Conservation (phyloP, 2,797 vertebrate genomes). For the Typhlichthys subterraneus region DNA sequence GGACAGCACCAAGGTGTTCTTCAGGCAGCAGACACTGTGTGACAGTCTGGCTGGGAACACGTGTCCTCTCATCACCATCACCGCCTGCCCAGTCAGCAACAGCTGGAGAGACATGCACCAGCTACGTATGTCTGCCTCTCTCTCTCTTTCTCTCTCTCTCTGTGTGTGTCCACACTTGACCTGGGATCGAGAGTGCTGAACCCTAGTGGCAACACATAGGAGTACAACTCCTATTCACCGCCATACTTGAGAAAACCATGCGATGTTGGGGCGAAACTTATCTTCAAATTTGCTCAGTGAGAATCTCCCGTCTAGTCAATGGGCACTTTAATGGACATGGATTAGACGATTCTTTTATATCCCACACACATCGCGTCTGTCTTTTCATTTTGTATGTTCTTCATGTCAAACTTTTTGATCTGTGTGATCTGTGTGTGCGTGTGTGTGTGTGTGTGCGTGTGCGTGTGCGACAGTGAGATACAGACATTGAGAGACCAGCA, state of each 20-base stretch:
- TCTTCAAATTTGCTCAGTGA: too few species aligned
- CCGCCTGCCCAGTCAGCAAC: conserved; percentile 82
- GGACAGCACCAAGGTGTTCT: conserved; percentile 81
- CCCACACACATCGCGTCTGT: too few species aligned
- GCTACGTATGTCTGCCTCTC: conserved; percentile 81
- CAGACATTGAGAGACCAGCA: background rate
- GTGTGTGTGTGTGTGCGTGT: conserved; percentile 3
- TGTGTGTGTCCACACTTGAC: conserved; percentile 1
- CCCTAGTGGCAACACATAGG: too few species aligned
- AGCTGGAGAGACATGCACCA: conserved; percentile 79
- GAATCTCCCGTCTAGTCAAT: too few species aligned
- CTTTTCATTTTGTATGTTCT: too few species aligned
- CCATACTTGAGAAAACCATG: too few species aligned
- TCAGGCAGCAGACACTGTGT: conserved; percentile 83
- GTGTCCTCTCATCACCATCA: conserved; percentile 90
- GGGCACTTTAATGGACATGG: too few species aligned
- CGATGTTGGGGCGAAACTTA: too few species aligned
- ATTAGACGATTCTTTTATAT: too few species aligned
- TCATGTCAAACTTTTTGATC: background rate
- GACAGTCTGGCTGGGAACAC: conserved; percentile 83
- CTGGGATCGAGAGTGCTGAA: too few species aligned
- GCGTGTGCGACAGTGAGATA: background rate
- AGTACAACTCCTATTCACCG: too few species aligned
- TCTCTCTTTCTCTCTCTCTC: conserved; percentile 32
- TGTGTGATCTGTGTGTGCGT: background rate